Evolutionary conservation across 2,113 vertebrate species (phyloP).

Genomic region (Grammomys dolichurus): DNA sequence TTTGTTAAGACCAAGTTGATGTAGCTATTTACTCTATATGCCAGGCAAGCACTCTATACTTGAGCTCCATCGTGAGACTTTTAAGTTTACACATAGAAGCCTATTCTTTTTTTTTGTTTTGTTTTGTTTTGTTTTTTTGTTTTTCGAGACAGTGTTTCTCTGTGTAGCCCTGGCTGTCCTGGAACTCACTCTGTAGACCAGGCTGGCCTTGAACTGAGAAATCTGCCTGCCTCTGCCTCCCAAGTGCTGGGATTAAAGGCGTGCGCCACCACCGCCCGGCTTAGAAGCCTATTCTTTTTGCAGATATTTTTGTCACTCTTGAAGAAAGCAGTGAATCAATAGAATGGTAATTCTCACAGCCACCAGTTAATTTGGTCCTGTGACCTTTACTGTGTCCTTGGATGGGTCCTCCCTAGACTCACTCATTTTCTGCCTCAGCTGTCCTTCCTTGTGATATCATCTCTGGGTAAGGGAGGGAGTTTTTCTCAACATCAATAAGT

Average conservation of each 20-base stretch:
- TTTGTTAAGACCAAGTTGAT: neutral
- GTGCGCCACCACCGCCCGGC: too few relatives aligned
- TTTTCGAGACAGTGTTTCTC: too few relatives aligned
- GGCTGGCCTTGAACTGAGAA: too few relatives aligned
- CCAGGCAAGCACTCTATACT: neutral
- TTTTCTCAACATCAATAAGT: too few relatives aligned
- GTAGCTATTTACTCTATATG: neutral
- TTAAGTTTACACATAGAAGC: neutral
- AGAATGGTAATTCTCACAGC: neutral
- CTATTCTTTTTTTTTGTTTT: neutral
- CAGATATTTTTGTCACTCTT: neutral
- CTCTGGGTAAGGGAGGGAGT: fast-evolving
- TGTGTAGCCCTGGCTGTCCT: too few relatives aligned
- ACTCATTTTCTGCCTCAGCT: fast-evolving
- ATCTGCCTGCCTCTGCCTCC: too few relatives aligned
- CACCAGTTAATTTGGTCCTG: fast-evolving
- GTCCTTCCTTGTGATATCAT: too few relatives aligned
- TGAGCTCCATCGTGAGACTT: neutral
- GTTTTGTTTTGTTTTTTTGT: too few relatives aligned
- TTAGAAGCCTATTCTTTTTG: neutral
- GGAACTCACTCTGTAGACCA: too few relatives aligned
- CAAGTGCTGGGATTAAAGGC: too few relatives aligned
- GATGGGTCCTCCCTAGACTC: neutral
- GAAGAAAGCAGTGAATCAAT: neutral
- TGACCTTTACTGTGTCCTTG: neutral